Evolutionary conservation across 2,888 invertebrate genomes (phyloP), one percentile per base, ranked within the genome.

Genomic region (Psylliodes chrysocephalus): DNA sequence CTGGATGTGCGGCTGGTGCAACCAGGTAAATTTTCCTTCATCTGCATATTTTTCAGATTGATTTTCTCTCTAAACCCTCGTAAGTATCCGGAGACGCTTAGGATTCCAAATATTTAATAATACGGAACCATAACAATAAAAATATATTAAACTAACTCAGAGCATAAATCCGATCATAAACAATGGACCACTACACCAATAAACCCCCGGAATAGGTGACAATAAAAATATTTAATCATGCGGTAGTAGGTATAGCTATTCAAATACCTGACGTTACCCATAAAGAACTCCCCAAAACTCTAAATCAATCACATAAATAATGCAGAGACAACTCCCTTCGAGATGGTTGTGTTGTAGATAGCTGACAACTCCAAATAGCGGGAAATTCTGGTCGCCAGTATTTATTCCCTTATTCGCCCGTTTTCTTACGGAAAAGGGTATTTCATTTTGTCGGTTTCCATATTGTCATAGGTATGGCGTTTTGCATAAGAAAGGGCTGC

Each of bases 1-100:
- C 90, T 98, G 77, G 98, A 98, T 82, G 96, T 97, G 71, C 92
- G 95, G 88, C 92, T 98, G 82, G 90, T 95, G 63, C 97, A 98
- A 83, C 97, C 98, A 83, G 97, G 97, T 97, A 82, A 84, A 82
- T 8, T 22, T 30, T 19, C 12, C 4, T n/a, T 19, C 35, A n/a
- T n/a, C n/a, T n/a, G n/a, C n/a, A n/a, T n/a, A n/a, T n/a, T n/a
- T n/a, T n/a, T n/a, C n/a, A n/a, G n/a, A n/a, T n/a, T n/a, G n/a
- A n/a, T n/a, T n/a, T n/a, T n/a, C n/a, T n/a, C n/a, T n/a, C n/a
- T n/a, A n/a, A n/a, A n/a, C n/a, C n/a, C n/a, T n/a, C n/a, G n/a
- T n/a, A n/a, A n/a, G n/a, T n/a, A n/a, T n/a, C n/a, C n/a, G n/a
- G n/a, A n/a, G n/a, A n/a, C n/a, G n/a, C n/a, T n/a, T n/a, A n/a